Evolutionary conservation across 2,888 invertebrate species (phyloP).

Genomic region (Bruchidius siliquastri): DNA sequence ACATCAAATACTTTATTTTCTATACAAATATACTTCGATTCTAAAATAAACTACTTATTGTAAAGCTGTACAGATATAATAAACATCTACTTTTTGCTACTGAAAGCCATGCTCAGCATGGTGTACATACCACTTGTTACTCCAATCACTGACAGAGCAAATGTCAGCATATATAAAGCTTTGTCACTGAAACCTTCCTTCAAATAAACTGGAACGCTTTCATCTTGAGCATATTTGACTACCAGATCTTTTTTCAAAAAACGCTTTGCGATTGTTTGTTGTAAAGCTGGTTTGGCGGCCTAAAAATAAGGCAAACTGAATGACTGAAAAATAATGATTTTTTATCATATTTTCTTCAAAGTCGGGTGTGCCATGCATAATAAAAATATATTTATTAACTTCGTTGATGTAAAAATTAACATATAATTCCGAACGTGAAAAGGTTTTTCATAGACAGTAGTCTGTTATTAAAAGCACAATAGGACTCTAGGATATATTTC

Average conservation of each 20-base stretch:
- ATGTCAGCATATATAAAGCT: slow-evolving; percentile 14
- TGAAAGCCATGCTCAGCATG: slow-evolving; percentile 11
- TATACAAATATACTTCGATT: no score
- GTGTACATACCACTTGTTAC: slow-evolving; percentile 10
- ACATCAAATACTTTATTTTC: no score
- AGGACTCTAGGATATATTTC: no score
- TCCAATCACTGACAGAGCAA: slow-evolving; percentile 13
- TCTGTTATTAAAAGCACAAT: no score
- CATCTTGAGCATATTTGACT: slow-evolving; percentile 20
- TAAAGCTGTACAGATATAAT: no score
- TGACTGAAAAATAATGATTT: not conserved
- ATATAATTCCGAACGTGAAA: no score
- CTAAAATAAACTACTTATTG: no score
- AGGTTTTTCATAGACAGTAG: no score
- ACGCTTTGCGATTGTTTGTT: not conserved
- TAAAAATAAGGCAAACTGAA: not conserved
- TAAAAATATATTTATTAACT: no score
- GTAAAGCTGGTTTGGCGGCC: slow-evolving; percentile 5
- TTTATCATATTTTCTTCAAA: no score
- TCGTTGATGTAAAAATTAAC: no score
- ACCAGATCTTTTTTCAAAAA: slow-evolving; percentile 6
- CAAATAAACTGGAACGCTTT: slow-evolving; percentile 24
- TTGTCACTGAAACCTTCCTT: slow-evolving; percentile 24
- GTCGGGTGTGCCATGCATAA: no score
- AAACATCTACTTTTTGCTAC: slow-evolving; percentile 12